phyloP scores from a whole-genome alignment of 92 coral and sea anemone genomes.

The Heliopora coerulea region DNA sequence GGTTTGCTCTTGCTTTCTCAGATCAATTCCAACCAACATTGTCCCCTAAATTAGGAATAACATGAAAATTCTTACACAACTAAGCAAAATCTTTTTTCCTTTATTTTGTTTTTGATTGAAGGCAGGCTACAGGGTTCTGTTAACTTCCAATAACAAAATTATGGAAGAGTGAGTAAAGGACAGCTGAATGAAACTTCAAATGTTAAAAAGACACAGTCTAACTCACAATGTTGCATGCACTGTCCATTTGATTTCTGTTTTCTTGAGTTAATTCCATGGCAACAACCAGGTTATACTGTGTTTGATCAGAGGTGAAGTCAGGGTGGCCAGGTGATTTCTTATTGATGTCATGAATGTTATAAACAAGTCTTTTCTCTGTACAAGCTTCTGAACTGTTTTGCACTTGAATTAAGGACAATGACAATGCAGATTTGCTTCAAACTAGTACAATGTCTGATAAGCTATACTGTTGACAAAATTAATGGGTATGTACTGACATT shows the following conservation, averaged over 20 bases:
- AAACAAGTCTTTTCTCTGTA: slow-evolving; percentile 6
- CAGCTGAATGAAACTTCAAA: too few species aligned
- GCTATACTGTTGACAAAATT: too few species aligned
- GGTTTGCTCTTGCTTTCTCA: slow-evolving; percentile 58
- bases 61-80: not conserved
- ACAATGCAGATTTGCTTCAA: slow-evolving; percentile 9
- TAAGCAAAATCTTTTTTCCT: too few species aligned
- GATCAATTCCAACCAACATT: slow-evolving; percentile 42
- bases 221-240: slow-evolving; percentile 32
- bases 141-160: too few species aligned
- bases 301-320: not conserved
- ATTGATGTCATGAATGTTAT: slow-evolving; percentile 9
- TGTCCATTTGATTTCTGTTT: not conserved
- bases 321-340: not conserved
- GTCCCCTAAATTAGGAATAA: slow-evolving; percentile 2
- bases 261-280: slow-evolving; percentile 26
- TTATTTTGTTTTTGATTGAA: too few species aligned
- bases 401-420: not conserved
- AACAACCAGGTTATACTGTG: slow-evolving; percentile 7
- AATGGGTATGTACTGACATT: too few species aligned
- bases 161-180: too few species aligned
- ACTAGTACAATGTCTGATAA: too few species aligned
- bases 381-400: slow-evolving; percentile 20
- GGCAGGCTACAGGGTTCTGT: too few species aligned
- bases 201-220: too few species aligned